Conservation (phyloP, 2,113 vertebrate genomes). For the Myrmophylax atrothorax region DNA sequence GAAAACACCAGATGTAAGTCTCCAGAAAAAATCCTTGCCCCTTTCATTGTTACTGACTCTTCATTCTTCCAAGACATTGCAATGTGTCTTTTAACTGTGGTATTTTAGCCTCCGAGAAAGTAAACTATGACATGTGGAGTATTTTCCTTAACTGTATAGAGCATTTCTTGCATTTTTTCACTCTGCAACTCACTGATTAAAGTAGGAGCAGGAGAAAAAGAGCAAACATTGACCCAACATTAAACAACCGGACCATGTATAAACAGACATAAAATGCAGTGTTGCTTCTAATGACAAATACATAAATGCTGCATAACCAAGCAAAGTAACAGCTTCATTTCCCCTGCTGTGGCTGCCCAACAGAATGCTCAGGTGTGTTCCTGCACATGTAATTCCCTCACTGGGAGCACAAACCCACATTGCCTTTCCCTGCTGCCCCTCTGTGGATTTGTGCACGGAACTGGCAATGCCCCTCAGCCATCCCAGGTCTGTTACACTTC, state of each 20-base stretch:
- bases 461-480: neutral
- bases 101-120: neutral
- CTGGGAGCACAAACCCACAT: fast-evolving
- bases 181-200: neutral
- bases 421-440: neutral
- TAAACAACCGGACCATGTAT: neutral
- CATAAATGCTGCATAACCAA: neutral
- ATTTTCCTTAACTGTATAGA: neutral
- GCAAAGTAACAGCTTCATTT: neutral
- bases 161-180: neutral
- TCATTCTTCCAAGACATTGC: neutral
- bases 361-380: neutral
- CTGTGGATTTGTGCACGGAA: neutral
- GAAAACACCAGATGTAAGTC: neutral
- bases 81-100: neutral
- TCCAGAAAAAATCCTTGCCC: neutral
- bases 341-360: neutral
- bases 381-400: neutral
- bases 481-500: neutral
- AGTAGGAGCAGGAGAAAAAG: neutral
- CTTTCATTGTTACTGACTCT: neutral
- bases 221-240: neutral
- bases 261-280: neutral
- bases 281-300: neutral
- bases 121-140: neutral